Percentiles rank a stretch among this genome's conserved stretches.
Evolutionary conservation across 1,140 invertebrate species (phyloP).

Genomic region (Heliconius hewitsoni): DNA sequence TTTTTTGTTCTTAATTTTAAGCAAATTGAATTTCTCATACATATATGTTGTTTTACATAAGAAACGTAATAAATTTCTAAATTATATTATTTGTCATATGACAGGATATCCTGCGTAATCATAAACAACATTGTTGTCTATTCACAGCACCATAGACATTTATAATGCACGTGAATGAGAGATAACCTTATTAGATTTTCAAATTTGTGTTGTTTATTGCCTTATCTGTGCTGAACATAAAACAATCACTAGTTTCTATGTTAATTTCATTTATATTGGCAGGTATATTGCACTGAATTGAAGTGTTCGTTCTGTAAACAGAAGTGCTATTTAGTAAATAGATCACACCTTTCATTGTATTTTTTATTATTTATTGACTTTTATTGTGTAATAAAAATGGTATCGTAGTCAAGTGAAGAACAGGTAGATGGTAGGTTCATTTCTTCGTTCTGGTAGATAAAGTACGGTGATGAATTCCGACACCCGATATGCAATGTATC

Average conservation of each 20-base stretch:
- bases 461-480: too few relatives aligned
- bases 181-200: constrained; percentile 16
- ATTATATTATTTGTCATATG: not conserved
- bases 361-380: too few relatives aligned
- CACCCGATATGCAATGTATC: too few relatives aligned
- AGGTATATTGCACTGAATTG: not conserved
- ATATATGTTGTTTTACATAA: not conserved
- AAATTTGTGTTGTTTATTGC: constrained; percentile 12
- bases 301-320: not conserved
- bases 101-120: not conserved
- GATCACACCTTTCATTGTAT: not conserved
- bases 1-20: too few relatives aligned
- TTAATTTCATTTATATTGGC: constrained; percentile 1
- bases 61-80: not conserved
- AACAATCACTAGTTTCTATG: constrained; percentile 2
- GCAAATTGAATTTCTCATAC: too few relatives aligned
- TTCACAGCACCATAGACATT: constrained; percentile 8
- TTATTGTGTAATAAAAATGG: too few relatives aligned
- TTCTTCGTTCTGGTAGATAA: too few relatives aligned
- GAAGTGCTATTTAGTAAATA: not conserved
- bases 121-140: not conserved
- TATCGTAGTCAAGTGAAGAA: too few relatives aligned
- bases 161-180: constrained; percentile 3
- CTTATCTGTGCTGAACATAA: not conserved
- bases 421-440: too few relatives aligned